These are phyloP conservation scores for Orchesellides sinensis DNA, from an alignment of 2,888 invertebrate genomes.

Conservation along the genomic window DNA sequence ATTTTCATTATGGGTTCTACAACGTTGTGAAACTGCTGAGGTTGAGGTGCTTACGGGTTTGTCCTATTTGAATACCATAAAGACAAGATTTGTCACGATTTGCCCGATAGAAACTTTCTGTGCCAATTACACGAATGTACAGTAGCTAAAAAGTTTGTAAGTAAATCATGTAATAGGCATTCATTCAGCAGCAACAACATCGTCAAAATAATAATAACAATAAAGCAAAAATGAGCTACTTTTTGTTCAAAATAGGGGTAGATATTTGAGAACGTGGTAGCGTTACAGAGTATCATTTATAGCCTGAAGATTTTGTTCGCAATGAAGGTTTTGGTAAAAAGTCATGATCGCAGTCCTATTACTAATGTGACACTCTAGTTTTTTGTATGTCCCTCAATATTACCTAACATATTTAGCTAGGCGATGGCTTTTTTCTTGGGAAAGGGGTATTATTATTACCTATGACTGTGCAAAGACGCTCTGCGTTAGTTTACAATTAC, in stretches of 20 bases:
- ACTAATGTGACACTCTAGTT: slow-evolving; percentile 34
- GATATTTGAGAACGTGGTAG: too few species aligned
- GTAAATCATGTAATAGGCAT: slow-evolving; percentile 10
- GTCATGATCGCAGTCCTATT: slow-evolving; percentile 55
- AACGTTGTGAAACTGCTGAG: slow-evolving; percentile 35
- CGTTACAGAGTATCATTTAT: too few species aligned
- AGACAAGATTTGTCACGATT: slow-evolving; percentile 55
- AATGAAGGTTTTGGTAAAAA: slow-evolving; percentile 21
- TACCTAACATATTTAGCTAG: slow-evolving; percentile 26
- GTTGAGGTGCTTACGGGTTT: slow-evolving; percentile 30
- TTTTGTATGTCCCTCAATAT: slow-evolving; percentile 22
- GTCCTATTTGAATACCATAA: slow-evolving; percentile 6
- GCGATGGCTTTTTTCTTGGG: not conserved
- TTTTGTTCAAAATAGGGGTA: slow-evolving; percentile 5
- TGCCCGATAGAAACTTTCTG: slow-evolving; percentile 32
- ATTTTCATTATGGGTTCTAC: slow-evolving; percentile 8
- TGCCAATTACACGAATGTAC: not conserved
- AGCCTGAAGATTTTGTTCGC: too few species aligned
- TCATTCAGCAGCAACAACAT: not conserved
- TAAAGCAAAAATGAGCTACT: slow-evolving; percentile 6
- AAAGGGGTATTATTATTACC: slow-evolving; percentile 5
- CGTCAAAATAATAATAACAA: not conserved
- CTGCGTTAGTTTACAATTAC: not conserved
- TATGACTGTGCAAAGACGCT: too few species aligned
- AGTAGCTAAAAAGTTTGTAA: not conserved